A percentile compares a stretch with the other conserved stretches of the same genome.
Evolutionary conservation across 1,140 invertebrate species (phyloP).

Genomic region (Agrypnia vestita): DNA sequence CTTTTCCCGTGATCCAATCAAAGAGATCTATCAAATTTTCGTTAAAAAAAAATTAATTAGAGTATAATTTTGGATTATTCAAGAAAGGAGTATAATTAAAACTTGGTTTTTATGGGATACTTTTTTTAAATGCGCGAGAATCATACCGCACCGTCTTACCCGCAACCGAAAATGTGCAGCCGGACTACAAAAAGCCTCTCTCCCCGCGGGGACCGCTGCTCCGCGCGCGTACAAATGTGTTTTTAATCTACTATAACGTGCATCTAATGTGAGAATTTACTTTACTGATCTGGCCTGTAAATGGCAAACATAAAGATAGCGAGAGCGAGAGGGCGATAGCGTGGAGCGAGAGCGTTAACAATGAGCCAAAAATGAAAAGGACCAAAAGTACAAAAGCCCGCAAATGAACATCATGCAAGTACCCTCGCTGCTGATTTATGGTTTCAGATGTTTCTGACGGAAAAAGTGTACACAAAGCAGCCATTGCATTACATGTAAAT

Average conservation of each 20-base stretch:
- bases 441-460: background rate
- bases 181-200: background rate
- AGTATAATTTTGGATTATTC: no score
- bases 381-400: constrained; percentile 16
- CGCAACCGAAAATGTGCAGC: constrained; percentile 1
- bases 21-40: no score
- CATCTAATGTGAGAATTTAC: constrained; percentile 61
- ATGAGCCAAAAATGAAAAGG: constrained; percentile 40
- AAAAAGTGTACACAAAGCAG: no score
- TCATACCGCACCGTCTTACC: no score
- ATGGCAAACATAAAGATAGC: constrained; percentile 59
- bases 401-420: constrained; percentile 4
- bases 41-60: no score
- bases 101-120: no score
- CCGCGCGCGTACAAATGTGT: constrained; percentile 55
- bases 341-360: constrained; percentile 40
- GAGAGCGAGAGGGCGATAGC: constrained; percentile 44
- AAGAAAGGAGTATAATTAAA: no score
- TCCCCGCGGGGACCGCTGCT: constrained; percentile 3
- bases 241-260: constrained; percentile 60
- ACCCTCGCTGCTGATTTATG: background rate
- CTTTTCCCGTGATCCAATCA: no score
- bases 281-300: constrained; percentile 54
- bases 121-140: no score
- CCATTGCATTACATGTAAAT: no score